A percentile compares a stretch with the other conserved stretches of the same genome.
Conservation (phyloP, 1,140 invertebrate species). For the Manduca sexta region DNA sequence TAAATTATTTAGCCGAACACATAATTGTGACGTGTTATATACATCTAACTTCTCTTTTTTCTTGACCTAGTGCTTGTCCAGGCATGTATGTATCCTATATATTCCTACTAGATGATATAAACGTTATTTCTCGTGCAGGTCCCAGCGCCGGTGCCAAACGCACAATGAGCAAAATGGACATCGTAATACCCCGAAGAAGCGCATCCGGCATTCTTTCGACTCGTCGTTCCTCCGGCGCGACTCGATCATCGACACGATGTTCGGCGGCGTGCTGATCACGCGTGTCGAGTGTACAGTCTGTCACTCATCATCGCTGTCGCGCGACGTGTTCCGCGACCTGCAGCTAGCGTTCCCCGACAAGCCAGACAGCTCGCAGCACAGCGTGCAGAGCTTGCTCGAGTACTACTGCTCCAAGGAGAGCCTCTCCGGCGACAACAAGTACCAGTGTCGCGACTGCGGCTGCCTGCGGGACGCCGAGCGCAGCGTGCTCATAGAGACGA, state of each 20-base stretch:
- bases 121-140: too few relatives aligned
- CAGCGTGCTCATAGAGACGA: constrained; percentile 79
- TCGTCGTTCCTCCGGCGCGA: constrained; percentile 30
- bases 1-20: too few relatives aligned
- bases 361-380: constrained; percentile 70
- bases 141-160: too few relatives aligned
- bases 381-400: constrained; percentile 81
- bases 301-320: constrained; percentile 78
- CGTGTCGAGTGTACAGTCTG: constrained; percentile 83
- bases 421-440: constrained; percentile 85
- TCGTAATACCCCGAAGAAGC: constrained; percentile 35
- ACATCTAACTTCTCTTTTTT: too few relatives aligned
- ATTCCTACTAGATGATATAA: too few relatives aligned
- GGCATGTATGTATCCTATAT: too few relatives aligned
- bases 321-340: constrained; percentile 86
- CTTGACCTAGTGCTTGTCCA: too few relatives aligned
- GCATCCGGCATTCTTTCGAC: constrained; percentile 16
- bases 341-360: constrained; percentile 86
- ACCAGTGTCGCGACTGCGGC: constrained; percentile 85
- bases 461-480: constrained; percentile 84
- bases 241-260: constrained; percentile 56
- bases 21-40: too few relatives aligned
- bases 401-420: constrained; percentile 85
- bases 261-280: constrained; percentile 83
- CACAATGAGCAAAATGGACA: too few relatives aligned